Base-by-base conservation (phyloP, 37 sponge, comb jelly and placozoan genomes). In the Aplysina aerophoba region DNA sequence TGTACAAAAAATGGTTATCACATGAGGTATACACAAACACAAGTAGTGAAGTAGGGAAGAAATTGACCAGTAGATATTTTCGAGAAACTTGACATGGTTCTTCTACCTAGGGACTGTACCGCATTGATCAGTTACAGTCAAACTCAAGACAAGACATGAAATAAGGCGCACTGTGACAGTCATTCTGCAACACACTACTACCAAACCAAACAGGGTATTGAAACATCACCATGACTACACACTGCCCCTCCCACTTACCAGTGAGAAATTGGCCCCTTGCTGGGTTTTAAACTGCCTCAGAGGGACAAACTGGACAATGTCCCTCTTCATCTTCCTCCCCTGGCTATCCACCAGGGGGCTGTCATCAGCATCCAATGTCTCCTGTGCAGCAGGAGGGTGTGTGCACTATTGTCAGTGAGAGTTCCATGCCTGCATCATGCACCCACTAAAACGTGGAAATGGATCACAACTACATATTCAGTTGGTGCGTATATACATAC, bases 251-350 rank as follows among this genome's bases (percentile, higher is more conserved):
- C 71, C 0, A 81, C 92, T 89, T 31, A 94, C 95, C 90, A 94
- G 60, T 56, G 95, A 89, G 80, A 88, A 86, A 79, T 86, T 82
- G 37, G 14, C 40, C 30, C 81, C 87, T 33, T 73, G 64, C 37
- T 87, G 85, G 21, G 56, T 71, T 25, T 68, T 65, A 24, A 93
- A 84, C 39, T 91, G 64, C 60, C 90, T 77, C 15, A 96, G 78
- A 0, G 96, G 92, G 0, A 96, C 94, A 89, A 96, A 96, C 94
- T 96, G 96, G 0, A 96, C 96, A 81, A 96, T 96, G 78, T 96
- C 96, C 41, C 96, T 59, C 5, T 30, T 28, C 96, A 96, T 96
- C 64, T 39, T 67, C 61, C 85, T 62, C 0, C 92, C 92, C 72
- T 82, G 73, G 38, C 84, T 88, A 63, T 86, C 75, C 33, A 55